phyloP scores from a whole-genome alignment of 2,113 vertebrate species.

The Leuciscus idus region DNA sequence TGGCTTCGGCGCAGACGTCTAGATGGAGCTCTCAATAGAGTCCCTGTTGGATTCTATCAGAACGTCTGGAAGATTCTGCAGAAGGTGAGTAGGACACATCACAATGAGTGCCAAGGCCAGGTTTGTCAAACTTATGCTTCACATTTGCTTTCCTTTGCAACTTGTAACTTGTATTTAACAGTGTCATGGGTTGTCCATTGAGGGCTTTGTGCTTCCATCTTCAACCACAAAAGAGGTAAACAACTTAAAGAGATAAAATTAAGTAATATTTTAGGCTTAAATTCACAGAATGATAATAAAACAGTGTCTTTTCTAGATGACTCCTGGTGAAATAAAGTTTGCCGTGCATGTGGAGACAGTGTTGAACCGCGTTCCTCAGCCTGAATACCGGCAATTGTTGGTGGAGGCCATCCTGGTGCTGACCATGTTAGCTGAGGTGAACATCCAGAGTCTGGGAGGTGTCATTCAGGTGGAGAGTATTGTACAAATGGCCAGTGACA shows the following conservation, averaged over 20 bases:
- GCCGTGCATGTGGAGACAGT: slow-evolving; percentile 93
- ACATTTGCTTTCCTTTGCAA: background rate
- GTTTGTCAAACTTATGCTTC: background rate
- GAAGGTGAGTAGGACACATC: slow-evolving; percentile 78
- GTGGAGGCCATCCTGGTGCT: slow-evolving; percentile 95
- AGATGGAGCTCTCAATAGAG: slow-evolving; percentile 93
- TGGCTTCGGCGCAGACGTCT: slow-evolving; percentile 92
- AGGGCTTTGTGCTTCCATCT: slow-evolving; percentile 92
- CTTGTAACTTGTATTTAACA: slow-evolving; percentile 59
- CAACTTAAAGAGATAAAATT: background rate
- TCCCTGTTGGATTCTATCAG: slow-evolving; percentile 94
- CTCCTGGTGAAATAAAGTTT: slow-evolving; percentile 95
- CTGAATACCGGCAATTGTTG: slow-evolving; percentile 93
- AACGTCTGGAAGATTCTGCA: slow-evolving; percentile 96
- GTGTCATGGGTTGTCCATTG: slow-evolving; percentile 95
- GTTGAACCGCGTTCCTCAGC: slow-evolving; percentile 90
- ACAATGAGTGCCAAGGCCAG: background rate
- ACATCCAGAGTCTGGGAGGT: slow-evolving; percentile 85
- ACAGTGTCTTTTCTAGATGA: slow-evolving; percentile 81
- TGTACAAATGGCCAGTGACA: slow-evolving; percentile 87
- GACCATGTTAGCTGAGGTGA: slow-evolving; percentile 91
- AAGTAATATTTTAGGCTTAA: background rate
- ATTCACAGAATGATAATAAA: background rate
- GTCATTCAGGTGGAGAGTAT: slow-evolving; percentile 94
- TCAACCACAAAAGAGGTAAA: slow-evolving; percentile 94